Conservation (phyloP, 1,140 invertebrate genomes). For the Drosophila melanogaster region DNA sequence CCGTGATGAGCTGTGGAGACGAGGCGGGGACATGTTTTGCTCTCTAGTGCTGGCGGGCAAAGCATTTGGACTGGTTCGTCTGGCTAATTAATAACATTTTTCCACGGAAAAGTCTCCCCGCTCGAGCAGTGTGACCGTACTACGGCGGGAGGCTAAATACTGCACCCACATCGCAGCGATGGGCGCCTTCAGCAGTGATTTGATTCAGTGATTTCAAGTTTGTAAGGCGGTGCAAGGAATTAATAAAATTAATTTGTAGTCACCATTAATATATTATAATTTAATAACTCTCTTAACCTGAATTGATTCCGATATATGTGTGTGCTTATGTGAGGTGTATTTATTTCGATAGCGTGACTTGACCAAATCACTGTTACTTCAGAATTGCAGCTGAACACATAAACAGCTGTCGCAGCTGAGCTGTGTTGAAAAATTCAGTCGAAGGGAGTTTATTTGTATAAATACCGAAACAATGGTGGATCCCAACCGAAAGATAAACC, state of each 20-base stretch:
- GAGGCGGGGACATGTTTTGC: slow-evolving; percentile 58
- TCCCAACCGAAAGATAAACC: slow-evolving; percentile 84
- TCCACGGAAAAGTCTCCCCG: slow-evolving; percentile 32
- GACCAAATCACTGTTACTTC: background rate
- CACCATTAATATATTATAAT: too few species aligned
- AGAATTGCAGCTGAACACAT: background rate
- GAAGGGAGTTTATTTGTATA: slow-evolving; percentile 2
- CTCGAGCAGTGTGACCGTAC: slow-evolving; percentile 20
- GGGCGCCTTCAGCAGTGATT: background rate
- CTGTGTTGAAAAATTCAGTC: slow-evolving; percentile 5
- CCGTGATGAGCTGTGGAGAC: slow-evolving; percentile 19
- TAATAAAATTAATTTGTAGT: too few species aligned
- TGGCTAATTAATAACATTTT: slow-evolving; percentile 42
- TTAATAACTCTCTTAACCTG: too few species aligned
- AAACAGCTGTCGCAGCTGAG: too few species aligned
- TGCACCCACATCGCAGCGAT: too few species aligned
- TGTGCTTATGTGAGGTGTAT: too few species aligned
- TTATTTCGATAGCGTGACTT: background rate
- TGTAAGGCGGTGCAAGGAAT: too few species aligned
- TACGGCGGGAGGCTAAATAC: background rate
- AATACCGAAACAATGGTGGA: slow-evolving; percentile 69
- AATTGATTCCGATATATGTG: too few species aligned
- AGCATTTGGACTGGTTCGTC: slow-evolving; percentile 39
- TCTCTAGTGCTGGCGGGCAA: slow-evolving; percentile 17
- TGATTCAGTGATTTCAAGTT: background rate